These are phyloP conservation scores for Metallyticus violacea DNA, from an alignment of 2,888 invertebrate genomes.

Conservation along the genomic window DNA sequence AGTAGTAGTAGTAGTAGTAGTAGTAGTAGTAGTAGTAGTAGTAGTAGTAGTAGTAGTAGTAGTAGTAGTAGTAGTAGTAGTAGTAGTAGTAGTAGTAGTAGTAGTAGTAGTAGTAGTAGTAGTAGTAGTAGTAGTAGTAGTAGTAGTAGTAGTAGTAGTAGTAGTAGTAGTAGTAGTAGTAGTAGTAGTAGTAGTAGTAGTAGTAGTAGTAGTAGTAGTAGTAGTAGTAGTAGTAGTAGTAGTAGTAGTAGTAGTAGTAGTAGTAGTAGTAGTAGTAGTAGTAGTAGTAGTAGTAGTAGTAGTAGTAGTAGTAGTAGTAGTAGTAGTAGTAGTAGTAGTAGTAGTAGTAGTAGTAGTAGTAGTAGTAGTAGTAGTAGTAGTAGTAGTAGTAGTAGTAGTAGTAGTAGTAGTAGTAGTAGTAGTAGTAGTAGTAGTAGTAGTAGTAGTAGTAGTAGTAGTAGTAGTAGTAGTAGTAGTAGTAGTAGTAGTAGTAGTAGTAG, in stretches of 20 bases:
- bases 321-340: conserved; percentile 7
- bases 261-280: not conserved
- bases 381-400: conserved; percentile 7
- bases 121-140: not conserved
- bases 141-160: not conserved
- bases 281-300: not conserved
- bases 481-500: conserved; percentile 7
- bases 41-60: not conserved
- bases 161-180: not conserved
- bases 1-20: not conserved
- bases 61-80: not conserved
- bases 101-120: not conserved
- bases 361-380: conserved; percentile 7
- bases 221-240: not conserved
- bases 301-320: not conserved
- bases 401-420: conserved; percentile 7
- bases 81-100: not conserved
- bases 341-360: conserved; percentile 7
- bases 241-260: not conserved
- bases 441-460: conserved; percentile 5
- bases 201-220: not conserved
- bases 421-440: conserved; percentile 7
- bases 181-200: not conserved
- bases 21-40: not conserved
- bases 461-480: conserved; percentile 7